A percentile compares a stretch with the other conserved stretches of the same genome.
Conservation (phyloP, 2,797 vertebrate genomes). For the Benthosema pterotum region DNA sequence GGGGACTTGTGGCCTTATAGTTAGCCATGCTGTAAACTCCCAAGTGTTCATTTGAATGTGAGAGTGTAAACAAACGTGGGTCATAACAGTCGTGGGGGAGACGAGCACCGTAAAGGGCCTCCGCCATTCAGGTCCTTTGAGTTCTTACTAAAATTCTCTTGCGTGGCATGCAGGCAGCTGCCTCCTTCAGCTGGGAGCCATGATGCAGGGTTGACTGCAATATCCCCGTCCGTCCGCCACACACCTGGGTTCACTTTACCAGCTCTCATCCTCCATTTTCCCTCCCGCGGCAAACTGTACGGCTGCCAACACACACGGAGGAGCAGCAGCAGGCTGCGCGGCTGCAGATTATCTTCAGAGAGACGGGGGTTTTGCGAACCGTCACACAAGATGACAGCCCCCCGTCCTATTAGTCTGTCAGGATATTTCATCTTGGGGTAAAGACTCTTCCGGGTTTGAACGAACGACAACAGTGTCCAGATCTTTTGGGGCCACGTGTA, state of each 20-base stretch:
- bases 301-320: constrained; percentile 48
- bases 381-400: no score
- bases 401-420: constrained; percentile 5
- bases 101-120: neutral
- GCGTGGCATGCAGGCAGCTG: constrained; percentile 14
- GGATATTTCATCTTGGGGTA: constrained; percentile 34
- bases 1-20: constrained; percentile 6
- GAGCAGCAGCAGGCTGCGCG: constrained; percentile 39
- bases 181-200: constrained; percentile 6
- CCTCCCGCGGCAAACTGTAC: constrained; percentile 49
- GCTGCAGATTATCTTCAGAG: constrained; percentile 35
- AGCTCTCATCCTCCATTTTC: constrained; percentile 47
- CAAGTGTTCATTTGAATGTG: no score
- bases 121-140: neutral
- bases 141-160: constrained; percentile 7
- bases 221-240: constrained; percentile 26
- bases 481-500: constrained; percentile 47
- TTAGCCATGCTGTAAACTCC: neutral
- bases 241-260: constrained; percentile 66
- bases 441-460: constrained; percentile 43
- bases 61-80: no score
- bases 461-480: constrained; percentile 27
- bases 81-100: neutral
- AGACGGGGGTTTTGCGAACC: neutral
- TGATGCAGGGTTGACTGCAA: constrained; percentile 8